Percentiles rank a stretch among this genome's conserved stretches.
These are phyloP conservation scores for Atrina japonica DNA, from an alignment of 2,888 invertebrate species.

Conservation along the genomic window DNA sequence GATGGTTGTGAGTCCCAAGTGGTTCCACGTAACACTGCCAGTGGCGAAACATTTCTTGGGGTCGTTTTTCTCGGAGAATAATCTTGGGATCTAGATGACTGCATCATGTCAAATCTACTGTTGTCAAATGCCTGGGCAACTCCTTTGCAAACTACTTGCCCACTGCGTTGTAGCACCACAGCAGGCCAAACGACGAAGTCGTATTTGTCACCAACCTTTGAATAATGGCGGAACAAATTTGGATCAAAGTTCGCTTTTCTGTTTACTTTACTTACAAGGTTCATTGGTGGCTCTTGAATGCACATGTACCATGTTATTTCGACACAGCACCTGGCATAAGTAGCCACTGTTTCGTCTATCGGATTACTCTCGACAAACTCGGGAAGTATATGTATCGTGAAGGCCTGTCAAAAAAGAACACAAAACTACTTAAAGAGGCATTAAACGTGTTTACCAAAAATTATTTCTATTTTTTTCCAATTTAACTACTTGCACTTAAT, in stretches of 20 bases:
- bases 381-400: slow-evolving; percentile 31
- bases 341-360: slow-evolving; percentile 13
- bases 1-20: slow-evolving; percentile 33
- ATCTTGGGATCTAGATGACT: background rate
- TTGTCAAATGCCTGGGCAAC: slow-evolving; percentile 39
- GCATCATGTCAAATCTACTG: slow-evolving; percentile 7
- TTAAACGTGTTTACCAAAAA: background rate
- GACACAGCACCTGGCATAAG: slow-evolving; percentile 32
- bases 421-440: background rate
- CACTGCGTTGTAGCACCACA: slow-evolving; percentile 22
- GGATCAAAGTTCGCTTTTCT: slow-evolving; percentile 35
- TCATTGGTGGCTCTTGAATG: slow-evolving; percentile 33
- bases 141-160: slow-evolving; percentile 33
- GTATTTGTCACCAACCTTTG: slow-evolving; percentile 33
- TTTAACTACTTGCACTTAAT: too few species aligned
- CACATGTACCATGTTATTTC: slow-evolving; percentile 38
- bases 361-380: slow-evolving; percentile 33
- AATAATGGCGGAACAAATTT: slow-evolving; percentile 34
- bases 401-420: slow-evolving; percentile 23
- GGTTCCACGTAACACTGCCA: slow-evolving; percentile 25
- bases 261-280: slow-evolving; percentile 34
- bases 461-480: background rate
- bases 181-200: slow-evolving; percentile 46
- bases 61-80: slow-evolving; percentile 7
- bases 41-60: background rate